These are phyloP conservation scores for Climacteris rufus DNA, from an alignment of 2,113 vertebrate species.

Conservation along the genomic window DNA sequence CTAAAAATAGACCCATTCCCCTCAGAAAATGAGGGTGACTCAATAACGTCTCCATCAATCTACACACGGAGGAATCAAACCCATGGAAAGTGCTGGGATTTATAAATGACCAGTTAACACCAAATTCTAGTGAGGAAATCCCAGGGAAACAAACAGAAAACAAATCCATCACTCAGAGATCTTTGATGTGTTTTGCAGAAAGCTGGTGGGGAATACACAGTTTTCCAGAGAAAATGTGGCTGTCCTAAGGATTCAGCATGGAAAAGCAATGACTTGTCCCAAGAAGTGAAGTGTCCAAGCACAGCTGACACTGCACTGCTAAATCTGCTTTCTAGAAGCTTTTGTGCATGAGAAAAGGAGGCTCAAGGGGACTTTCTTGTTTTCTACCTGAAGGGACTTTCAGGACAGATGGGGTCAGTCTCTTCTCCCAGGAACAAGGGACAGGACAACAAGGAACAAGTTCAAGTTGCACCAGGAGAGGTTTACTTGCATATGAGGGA, in stretches of 20 bases:
- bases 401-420: rapidly evolving
- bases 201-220: not conserved
- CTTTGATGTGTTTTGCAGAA: not conserved
- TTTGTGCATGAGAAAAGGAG: not conserved
- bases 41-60: not conserved
- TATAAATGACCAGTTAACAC: not conserved
- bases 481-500: not conserved
- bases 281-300: not conserved
- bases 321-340: not conserved
- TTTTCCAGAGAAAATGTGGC: not conserved
- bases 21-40: not conserved
- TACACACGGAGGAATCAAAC: not conserved
- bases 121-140: not conserved
- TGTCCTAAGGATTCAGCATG: not conserved
- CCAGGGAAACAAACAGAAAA: not conserved
- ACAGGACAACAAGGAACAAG: not conserved
- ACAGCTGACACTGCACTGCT: not conserved
- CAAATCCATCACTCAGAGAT: not conserved
- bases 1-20: not conserved
- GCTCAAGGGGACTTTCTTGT: not conserved
- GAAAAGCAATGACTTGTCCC: not conserved
- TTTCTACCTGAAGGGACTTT: not conserved
- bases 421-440: not conserved
- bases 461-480: not conserved
- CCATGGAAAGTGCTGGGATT: not conserved